These are phyloP conservation scores for Zoanthus sociatus DNA, from an alignment of 92 coral and sea anemone genomes.

Conservation along the genomic window DNA sequence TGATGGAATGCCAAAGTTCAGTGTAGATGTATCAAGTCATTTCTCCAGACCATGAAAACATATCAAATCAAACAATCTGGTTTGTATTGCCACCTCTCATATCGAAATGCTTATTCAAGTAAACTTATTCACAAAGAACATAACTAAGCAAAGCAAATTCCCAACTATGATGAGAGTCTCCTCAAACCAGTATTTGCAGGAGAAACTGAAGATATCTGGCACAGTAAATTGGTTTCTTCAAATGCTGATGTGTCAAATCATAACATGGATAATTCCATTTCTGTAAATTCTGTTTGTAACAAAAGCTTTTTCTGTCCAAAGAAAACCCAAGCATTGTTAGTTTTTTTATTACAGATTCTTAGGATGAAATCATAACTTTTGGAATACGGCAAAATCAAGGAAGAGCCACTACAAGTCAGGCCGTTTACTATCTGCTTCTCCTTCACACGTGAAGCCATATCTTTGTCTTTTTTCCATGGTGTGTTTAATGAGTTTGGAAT, in stretches of 20 bases:
- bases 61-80: slow-evolving; percentile 58
- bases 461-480: no score
- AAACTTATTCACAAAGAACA: not conserved
- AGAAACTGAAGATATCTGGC: slow-evolving; percentile 35
- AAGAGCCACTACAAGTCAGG: no score
- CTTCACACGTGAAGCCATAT: no score
- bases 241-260: not conserved
- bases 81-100: slow-evolving; percentile 52
- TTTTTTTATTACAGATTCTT: slow-evolving; percentile 42
- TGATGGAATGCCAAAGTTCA: slow-evolving; percentile 41
- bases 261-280: not conserved
- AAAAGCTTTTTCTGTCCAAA: slow-evolving; percentile 45
- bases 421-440: no score
- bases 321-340: slow-evolving; percentile 50
- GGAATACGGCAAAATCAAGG: no score
- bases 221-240: slow-evolving; percentile 20
- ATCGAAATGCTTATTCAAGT: slow-evolving; percentile 45
- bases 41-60: slow-evolving; percentile 31
- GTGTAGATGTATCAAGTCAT: slow-evolving; percentile 46
- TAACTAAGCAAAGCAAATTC: slow-evolving; percentile 29
- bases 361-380: slow-evolving; percentile 47
- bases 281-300: slow-evolving; percentile 25
- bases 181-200: slow-evolving; percentile 8
- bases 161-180: slow-evolving; percentile 13
- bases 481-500: no score